phyloP scores from a whole-genome alignment of 1,140 invertebrate genomes.

The Oreohelix idahoensis region DNA sequence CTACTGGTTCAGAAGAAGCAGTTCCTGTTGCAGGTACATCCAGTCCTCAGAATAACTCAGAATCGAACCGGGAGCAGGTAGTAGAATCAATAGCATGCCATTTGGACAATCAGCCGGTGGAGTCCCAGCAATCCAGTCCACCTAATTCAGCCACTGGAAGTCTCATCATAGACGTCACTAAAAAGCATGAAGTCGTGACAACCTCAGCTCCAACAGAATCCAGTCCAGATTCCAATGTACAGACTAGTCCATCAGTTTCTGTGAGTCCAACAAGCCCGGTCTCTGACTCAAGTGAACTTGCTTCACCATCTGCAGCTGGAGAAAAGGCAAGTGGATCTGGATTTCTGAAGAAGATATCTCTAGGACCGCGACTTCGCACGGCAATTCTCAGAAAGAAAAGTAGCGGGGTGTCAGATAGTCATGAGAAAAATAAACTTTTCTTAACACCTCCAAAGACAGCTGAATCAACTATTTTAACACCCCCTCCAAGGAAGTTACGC shows the following conservation, averaged over 20 bases:
- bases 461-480: not conserved
- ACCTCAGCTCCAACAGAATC: not conserved
- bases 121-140: not conserved
- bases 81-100: not conserved
- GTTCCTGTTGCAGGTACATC: not conserved
- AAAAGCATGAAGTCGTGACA: not conserved
- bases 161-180: not conserved
- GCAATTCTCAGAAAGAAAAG: constrained; percentile 36
- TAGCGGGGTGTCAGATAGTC: constrained; percentile 8
- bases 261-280: not conserved
- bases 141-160: not conserved
- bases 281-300: not conserved
- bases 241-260: not conserved
- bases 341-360: constrained; percentile 29
- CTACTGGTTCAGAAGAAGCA: not conserved
- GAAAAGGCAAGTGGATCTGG: not conserved
- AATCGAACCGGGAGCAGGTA: not conserved
- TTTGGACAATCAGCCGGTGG: not conserved
- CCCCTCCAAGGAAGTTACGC: constrained; percentile 17
- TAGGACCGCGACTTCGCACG: constrained; percentile 23
- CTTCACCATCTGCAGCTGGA: not conserved
- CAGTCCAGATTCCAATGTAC: constrained; percentile 1
- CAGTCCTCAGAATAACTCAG: not conserved
- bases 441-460: not conserved
- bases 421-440: not conserved